A percentile compares a stretch with the other conserved stretches of the same genome.
These are phyloP conservation scores for Carposina sasakii DNA, from an alignment of 1,140 invertebrate genomes.

Conservation along the genomic window DNA sequence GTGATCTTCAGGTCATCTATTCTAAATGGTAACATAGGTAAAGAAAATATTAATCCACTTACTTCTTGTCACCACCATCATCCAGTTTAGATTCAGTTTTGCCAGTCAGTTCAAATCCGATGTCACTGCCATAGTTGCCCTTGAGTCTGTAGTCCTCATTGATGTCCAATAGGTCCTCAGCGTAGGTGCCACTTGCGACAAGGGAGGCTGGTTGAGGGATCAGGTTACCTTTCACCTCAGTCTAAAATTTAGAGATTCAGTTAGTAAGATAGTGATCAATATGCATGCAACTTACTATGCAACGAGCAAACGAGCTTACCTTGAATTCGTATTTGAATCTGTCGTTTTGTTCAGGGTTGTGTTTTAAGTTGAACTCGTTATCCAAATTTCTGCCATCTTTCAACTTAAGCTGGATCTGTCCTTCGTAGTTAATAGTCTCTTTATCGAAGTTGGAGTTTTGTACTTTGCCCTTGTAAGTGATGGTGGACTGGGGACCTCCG, in stretches of 20 bases:
- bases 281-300: background rate
- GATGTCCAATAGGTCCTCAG: slow-evolving; percentile 27
- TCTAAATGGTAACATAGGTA: too few species aligned
- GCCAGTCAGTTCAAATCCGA: slow-evolving; percentile 38
- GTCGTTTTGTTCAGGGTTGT: slow-evolving; percentile 45
- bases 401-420: slow-evolving; percentile 47
- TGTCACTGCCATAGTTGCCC: slow-evolving; percentile 54
- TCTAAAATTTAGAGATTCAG: slow-evolving; percentile 28
- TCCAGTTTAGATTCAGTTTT: slow-evolving; percentile 17
- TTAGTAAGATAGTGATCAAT: too few species aligned
- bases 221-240: slow-evolving; percentile 45
- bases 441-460: slow-evolving; percentile 48
- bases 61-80: slow-evolving; percentile 48
- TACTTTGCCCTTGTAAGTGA: slow-evolving; percentile 47
- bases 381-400: slow-evolving; percentile 62
- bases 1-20: too few species aligned
- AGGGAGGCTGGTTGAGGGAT: slow-evolving; percentile 54
- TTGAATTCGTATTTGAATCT: slow-evolving; percentile 46
- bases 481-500: slow-evolving; percentile 60
- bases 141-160: slow-evolving; percentile 61
- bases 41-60: too few species aligned
- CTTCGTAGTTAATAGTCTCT: slow-evolving; percentile 55
- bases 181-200: slow-evolving; percentile 29
- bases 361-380: slow-evolving; percentile 50
- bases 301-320: slow-evolving; percentile 29